Conservation (phyloP, 2,888 invertebrate species). For the Cryptophagus acutangulus region DNA sequence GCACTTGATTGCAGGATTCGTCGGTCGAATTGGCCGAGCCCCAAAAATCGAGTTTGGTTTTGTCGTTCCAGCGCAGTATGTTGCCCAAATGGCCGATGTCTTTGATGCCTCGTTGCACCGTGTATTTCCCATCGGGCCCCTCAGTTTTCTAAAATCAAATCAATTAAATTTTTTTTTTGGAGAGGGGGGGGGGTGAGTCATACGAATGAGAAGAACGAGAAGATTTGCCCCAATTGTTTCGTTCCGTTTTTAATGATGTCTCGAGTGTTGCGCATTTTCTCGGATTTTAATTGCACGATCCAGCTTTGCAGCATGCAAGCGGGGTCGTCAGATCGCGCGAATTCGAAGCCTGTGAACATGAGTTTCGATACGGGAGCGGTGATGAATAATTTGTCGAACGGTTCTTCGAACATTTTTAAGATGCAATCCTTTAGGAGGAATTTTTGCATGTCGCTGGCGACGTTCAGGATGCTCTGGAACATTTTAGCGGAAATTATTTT, state of each 20-base stretch:
- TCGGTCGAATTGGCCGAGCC: slow-evolving; percentile 38
- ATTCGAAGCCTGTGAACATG: too few species aligned
- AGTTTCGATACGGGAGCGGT: too few species aligned
- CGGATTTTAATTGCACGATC: neutral
- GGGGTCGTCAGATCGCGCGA: too few species aligned
- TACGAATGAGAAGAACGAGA: neutral
- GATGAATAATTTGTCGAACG: too few species aligned
- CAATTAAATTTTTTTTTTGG: neutral
- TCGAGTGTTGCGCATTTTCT: too few species aligned
- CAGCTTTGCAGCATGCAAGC: too few species aligned
- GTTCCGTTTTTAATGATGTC: too few species aligned
- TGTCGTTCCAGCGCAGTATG: slow-evolving; percentile 50
- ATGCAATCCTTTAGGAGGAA: too few species aligned
- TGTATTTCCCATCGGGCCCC: slow-evolving; percentile 51
- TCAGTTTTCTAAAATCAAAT: slow-evolving; percentile 44
- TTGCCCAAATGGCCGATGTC: slow-evolving; percentile 48
- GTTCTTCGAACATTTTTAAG: too few species aligned
- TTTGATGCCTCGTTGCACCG: slow-evolving; percentile 51
- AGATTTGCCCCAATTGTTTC: neutral
- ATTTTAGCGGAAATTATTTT: neutral
- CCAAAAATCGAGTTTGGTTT: slow-evolving; percentile 40
- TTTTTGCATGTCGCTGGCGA: neutral
- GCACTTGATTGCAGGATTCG: slow-evolving; percentile 49
- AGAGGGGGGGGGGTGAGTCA: too few species aligned
- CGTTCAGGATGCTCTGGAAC: too few species aligned